A percentile compares a stretch with the other conserved stretches of the same genome.
phyloP scores from a whole-genome alignment of 1,140 invertebrate species.

The Calosoma granatense region DNA sequence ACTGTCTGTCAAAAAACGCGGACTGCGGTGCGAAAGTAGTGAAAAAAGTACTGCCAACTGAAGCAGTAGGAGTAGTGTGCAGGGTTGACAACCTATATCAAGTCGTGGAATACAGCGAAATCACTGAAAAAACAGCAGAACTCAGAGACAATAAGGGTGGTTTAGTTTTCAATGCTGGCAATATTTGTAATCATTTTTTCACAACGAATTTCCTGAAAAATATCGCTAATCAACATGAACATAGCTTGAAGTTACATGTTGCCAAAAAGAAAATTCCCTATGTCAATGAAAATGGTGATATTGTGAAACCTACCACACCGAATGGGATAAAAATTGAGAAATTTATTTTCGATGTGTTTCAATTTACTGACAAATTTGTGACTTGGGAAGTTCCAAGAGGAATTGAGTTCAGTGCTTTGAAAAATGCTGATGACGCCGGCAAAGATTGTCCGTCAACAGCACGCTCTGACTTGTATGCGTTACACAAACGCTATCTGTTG shows the following conservation, averaged over 20 bases:
- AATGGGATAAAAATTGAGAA: constrained; percentile 99
- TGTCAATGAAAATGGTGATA: constrained; percentile 58
- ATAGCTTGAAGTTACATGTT: constrained; percentile 77
- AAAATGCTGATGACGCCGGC: constrained; percentile 78
- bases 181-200: constrained; percentile 99
- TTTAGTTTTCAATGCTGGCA: constrained; percentile 87
- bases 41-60: constrained; percentile 79
- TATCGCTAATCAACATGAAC: constrained; percentile 51
- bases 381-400: constrained; percentile 89
- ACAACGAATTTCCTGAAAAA: constrained; percentile 71
- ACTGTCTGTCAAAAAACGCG: constrained; percentile 77
- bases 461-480: constrained; percentile 59
- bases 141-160: constrained; percentile 65
- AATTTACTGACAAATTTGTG: constrained; percentile 81
- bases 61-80: constrained; percentile 93
- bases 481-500: constrained; percentile 77
- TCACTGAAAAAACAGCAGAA: constrained; percentile 78
- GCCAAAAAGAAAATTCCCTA: constrained; percentile 97
- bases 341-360: constrained; percentile 98
- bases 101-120: constrained; percentile 97
- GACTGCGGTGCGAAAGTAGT: constrained; percentile 97
- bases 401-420: constrained; percentile 94
- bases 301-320: constrained; percentile 63
- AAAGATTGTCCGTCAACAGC: constrained; percentile 89
- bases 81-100: constrained; percentile 79